A percentile compares a stretch with the other conserved stretches of the same genome.
phyloP scores from a whole-genome alignment of 2,113 vertebrate genomes.

The Laticauda colubrina region DNA sequence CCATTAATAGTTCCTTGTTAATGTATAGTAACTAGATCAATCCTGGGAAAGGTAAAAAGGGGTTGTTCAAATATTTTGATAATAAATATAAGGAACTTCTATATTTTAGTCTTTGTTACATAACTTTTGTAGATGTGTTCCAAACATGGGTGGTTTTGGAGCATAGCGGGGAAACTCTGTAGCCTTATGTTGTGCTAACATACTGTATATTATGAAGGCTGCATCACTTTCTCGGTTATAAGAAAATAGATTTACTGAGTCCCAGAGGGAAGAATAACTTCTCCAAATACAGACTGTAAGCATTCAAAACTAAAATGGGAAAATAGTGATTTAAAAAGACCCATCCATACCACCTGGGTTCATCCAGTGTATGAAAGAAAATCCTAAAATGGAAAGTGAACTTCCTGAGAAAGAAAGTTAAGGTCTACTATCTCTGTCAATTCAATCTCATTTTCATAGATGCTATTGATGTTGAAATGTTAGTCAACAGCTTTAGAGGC shows the following conservation, averaged over 20 bases:
- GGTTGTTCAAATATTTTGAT: too few relatives aligned
- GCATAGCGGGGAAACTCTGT: background rate
- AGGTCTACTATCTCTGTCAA: background rate
- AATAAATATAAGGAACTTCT: too few relatives aligned
- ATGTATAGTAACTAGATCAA: too few relatives aligned
- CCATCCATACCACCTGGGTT: too few relatives aligned
- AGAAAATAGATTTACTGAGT: background rate
- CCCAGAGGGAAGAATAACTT: background rate
- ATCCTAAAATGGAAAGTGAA: too few relatives aligned
- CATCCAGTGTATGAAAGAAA: too few relatives aligned
- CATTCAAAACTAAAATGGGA: background rate
- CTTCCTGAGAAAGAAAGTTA: background rate
- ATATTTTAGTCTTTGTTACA: too few relatives aligned
- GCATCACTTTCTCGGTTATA: background rate
- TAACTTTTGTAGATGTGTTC: background rate
- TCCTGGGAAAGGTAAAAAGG: too few relatives aligned
- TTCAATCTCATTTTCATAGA: background rate
- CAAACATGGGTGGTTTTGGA: background rate
- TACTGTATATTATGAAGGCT: background rate
- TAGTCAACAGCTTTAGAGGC: background rate
- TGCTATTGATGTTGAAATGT: background rate
- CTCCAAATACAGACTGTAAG: background rate
- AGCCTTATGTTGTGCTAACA: background rate
- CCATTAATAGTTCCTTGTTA: too few relatives aligned
- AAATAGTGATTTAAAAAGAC: too few relatives aligned